These are phyloP conservation scores for Episyrphus balteatus DNA, from an alignment of 1,140 invertebrate species.

Conservation along the genomic window DNA sequence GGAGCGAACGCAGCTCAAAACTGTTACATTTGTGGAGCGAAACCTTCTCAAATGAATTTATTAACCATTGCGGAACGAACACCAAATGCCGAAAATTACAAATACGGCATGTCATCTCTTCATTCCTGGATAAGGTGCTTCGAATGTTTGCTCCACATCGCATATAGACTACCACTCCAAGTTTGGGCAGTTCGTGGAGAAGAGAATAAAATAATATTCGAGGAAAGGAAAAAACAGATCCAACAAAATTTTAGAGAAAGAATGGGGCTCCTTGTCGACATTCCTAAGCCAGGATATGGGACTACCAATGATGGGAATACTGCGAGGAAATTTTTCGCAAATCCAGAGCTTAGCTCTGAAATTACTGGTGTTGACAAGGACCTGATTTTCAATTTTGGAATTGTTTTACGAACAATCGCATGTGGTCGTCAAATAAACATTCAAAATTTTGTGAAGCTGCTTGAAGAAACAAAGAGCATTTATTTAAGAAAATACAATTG, in stretches of 20 bases:
- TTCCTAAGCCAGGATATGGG: conserved; percentile 27
- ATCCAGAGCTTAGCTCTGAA: conserved; percentile 16
- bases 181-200: conserved; percentile 11
- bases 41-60: not conserved
- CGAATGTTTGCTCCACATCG: conserved; percentile 16
- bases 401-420: not conserved
- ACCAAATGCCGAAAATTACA: not conserved
- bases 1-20: not conserved
- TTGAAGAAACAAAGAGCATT: not conserved
- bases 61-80: not conserved
- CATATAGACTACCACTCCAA: conserved; percentile 12
- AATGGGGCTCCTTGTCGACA: conserved; percentile 18
- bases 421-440: not conserved
- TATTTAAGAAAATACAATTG: not conserved
- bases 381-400: conserved; percentile 11
- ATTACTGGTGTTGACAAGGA: conserved; percentile 23
- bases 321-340: conserved; percentile 27
- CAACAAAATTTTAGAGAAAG: conserved; percentile 9
- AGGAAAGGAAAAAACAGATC: conserved; percentile 10
- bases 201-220: conserved; percentile 4
- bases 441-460: not conserved
- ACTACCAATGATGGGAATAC: conserved; percentile 35
- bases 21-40: not conserved
- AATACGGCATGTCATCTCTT: too few relatives aligned
- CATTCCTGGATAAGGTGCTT: too few relatives aligned